Base-by-base conservation (phyloP, 2,797 vertebrate species). In the Luscinia megarhynchos region DNA sequence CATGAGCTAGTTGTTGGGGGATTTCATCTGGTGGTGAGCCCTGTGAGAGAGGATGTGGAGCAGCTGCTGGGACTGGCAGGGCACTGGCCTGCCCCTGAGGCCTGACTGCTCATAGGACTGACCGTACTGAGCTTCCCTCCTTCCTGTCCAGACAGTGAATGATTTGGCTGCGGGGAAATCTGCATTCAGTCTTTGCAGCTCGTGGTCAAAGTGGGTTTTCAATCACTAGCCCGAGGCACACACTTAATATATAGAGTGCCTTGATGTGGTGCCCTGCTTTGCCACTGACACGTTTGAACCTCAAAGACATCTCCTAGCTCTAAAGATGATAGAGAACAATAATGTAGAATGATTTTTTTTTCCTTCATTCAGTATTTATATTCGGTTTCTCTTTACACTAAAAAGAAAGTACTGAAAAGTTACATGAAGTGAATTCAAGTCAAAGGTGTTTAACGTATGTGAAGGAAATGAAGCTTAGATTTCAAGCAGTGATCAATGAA, bases 401-500 rank as follows among this genome's bases (percentile, higher is more conserved):
- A 95, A 97, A 96, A 96, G 96, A 96, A 96, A 94, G 93, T 94
- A 90, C 94, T 95, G 96, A 96, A 95, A 96, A 97, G 96, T 97
- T 96, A 94, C 89, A 95, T 97, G 92, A 97, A 97, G 93, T 93
- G 96, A 96, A 97, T 97, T 97, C 89, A 75, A 96, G 96, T 97
- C 96, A 97, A 97, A 97, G 96, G 96, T 97, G 95, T 94, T 96
- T 92, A 97, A 97, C 81, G 85, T 96, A 95, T 96, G 96, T 96
- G 94, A 94, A 96, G 95, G 96, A 97, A 97, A 97, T 96, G 96
- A 97, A 97, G 95, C 96, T 96, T 97, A 91, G 96, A 95, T 96
- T 97, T 97, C 96, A 97, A 96, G 96, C 96, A 84, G 96, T 96
- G 96, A 97, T 97, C 97, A 97, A 96, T 97, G 96, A 95, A 96